Conservation (phyloP, 1,140 invertebrate genomes). For the Eciton burchellii region DNA sequence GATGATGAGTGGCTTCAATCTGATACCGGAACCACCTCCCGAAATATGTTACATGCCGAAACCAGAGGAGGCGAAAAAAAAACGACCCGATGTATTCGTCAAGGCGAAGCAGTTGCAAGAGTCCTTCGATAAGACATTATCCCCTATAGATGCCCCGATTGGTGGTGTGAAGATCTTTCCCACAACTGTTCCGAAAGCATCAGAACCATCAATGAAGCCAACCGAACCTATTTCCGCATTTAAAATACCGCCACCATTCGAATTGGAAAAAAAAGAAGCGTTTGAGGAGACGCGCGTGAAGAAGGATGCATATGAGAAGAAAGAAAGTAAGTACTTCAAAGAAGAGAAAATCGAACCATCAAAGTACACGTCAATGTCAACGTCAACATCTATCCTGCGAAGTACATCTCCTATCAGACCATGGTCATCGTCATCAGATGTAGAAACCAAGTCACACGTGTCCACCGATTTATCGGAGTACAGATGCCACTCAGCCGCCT, state of each 20-base stretch:
- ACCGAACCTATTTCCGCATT: constrained; percentile 25
- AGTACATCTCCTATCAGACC: constrained; percentile 63
- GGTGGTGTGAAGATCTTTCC: constrained; percentile 89
- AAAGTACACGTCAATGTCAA: constrained; percentile 15
- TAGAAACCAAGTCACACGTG: constrained; percentile 78
- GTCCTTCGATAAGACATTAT: constrained; percentile 85
- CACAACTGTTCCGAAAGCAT: constrained; percentile 74
- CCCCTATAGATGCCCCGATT: constrained; percentile 87
- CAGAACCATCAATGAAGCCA: constrained; percentile 50
- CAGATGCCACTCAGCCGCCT: constrained; percentile 75
- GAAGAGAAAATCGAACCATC: constrained; percentile 62
- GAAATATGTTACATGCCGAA: constrained; percentile 89
- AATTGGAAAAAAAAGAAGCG: constrained; percentile 73
- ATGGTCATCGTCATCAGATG: constrained; percentile 75
- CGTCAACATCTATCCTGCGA: constrained; percentile 43
- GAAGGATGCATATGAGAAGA: constrained; percentile 70
- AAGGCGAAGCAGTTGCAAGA: constrained; percentile 89
- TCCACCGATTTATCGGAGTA: constrained; percentile 77
- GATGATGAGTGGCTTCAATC: constrained; percentile 85
- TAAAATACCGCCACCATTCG: constrained; percentile 79
- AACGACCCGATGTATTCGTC: constrained; percentile 87
- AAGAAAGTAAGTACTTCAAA: constrained; percentile 60
- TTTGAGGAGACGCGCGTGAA: constrained; percentile 71
- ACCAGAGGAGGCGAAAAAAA: constrained; percentile 81
- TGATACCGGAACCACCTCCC: constrained; percentile 90